phyloP scores from a whole-genome alignment of 1,140 invertebrate genomes.

The Drosophila nigrodunni region DNA sequence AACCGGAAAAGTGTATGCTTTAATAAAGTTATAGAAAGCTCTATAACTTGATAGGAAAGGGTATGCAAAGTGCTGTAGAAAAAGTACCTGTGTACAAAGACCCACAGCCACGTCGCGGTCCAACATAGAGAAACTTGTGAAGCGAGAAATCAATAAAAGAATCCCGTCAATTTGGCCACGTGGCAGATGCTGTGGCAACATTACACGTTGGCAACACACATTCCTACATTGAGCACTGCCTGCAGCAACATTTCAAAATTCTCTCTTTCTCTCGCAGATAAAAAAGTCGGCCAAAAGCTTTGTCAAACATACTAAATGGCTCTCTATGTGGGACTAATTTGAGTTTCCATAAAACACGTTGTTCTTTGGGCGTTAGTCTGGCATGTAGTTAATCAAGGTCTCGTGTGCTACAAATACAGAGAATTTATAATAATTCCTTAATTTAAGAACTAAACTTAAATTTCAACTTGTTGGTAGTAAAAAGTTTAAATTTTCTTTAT shows the following conservation, averaged over 20 bases:
- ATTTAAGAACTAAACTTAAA: background rate
- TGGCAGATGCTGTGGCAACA: constrained; percentile 29
- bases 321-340: constrained; percentile 7
- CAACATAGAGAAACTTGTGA: background rate
- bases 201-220: constrained; percentile 13
- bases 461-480: background rate
- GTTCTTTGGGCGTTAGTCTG: constrained; percentile 10
- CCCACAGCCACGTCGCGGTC: too few relatives aligned
- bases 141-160: constrained; percentile 36
- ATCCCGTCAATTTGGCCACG: constrained; percentile 7
- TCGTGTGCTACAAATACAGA: background rate
- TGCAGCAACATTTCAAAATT: constrained; percentile 21
- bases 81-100: too few relatives aligned
- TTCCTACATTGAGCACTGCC: background rate
- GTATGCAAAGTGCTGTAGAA: too few relatives aligned
- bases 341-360: constrained; percentile 3
- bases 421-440: background rate
- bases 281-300: constrained; percentile 24
- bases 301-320: constrained; percentile 1
- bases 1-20: too few relatives aligned
- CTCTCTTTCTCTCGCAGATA: constrained; percentile 30
- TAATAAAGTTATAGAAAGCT: too few relatives aligned
- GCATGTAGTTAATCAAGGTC: constrained; percentile 7
- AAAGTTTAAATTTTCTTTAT: constrained; percentile 14
- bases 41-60: too few relatives aligned